Conservation (phyloP, 37 sponge, comb jelly and placozoan species). For the Beroe forskalii region DNA sequence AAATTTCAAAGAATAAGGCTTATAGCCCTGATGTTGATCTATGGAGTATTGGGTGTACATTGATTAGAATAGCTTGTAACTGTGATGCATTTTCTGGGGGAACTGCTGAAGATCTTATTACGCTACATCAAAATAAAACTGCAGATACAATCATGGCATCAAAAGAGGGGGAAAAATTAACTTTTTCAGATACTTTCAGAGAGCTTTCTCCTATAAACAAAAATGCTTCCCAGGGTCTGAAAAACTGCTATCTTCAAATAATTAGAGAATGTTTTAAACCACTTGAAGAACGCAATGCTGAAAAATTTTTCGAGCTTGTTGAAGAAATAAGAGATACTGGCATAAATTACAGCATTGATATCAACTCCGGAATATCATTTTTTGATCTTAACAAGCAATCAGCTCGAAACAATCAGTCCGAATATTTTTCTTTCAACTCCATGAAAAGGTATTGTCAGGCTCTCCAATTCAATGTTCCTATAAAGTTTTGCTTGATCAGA, state of each 20-base stretch:
- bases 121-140: background rate
- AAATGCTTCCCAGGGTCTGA: background rate
- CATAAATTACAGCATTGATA: background rate
- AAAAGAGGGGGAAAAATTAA: background rate
- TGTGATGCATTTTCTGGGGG: constrained; percentile 24
- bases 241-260: background rate
- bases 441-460: background rate
- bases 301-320: background rate
- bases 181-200: background rate
- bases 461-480: background rate
- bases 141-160: background rate
- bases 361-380: background rate
- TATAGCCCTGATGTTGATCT: constrained; percentile 10
- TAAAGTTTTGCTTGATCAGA: background rate
- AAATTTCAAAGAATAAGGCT: background rate
- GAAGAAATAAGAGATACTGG: background rate
- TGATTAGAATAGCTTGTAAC: constrained; percentile 12
- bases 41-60: constrained; percentile 36
- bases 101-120: constrained; percentile 5
- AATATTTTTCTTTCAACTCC: background rate
- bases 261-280: constrained; percentile 28
- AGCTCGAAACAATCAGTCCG: background rate
- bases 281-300: background rate
- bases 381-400: background rate
- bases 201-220: background rate